A percentile compares a stretch with the other conserved stretches of the same genome.
Evolutionary conservation across 2,888 invertebrate genomes (phyloP).

Genomic region (Nomada goodeniana): DNA sequence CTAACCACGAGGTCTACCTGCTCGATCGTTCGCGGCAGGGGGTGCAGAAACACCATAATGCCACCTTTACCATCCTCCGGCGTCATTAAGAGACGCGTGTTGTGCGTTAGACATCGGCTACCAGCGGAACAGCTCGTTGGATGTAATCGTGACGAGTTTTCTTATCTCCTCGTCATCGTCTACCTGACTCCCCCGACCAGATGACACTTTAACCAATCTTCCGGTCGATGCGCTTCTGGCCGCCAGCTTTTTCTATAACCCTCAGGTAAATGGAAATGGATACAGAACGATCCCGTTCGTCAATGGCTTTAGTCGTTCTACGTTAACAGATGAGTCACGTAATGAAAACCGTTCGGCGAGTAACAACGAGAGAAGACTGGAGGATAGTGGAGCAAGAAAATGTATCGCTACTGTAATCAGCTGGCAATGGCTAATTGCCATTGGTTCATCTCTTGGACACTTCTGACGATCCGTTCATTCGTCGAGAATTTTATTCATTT

Average conservation of each 20-base stretch:
- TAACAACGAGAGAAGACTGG: slow-evolving; percentile 49
- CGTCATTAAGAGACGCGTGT: slow-evolving; percentile 69
- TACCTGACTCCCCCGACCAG: slow-evolving; percentile 63
- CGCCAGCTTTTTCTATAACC: slow-evolving; percentile 10
- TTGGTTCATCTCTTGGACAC: slow-evolving; percentile 67
- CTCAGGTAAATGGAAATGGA: slow-evolving; percentile 26
- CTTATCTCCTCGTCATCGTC: slow-evolving; percentile 64
- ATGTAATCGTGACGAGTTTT: slow-evolving; percentile 60
- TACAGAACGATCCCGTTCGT: slow-evolving; percentile 30
- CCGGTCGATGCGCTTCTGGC: slow-evolving; percentile 12
- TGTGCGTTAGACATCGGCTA: slow-evolving; percentile 65
- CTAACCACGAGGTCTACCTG: slow-evolving; percentile 63
- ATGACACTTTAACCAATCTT: slow-evolving; percentile 60
- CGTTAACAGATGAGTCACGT: slow-evolving; percentile 72
- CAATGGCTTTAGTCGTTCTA: slow-evolving; percentile 42
- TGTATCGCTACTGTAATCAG: slow-evolving; percentile 29
- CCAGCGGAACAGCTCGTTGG: slow-evolving; percentile 48
- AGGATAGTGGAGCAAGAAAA: slow-evolving; percentile 20
- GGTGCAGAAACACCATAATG: slow-evolving; percentile 66
- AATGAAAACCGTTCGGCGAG: slow-evolving; percentile 66
- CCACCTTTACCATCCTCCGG: slow-evolving; percentile 64
- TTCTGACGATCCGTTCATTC: slow-evolving; percentile 8
- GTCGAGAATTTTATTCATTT: too few species aligned
- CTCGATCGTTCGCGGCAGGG: slow-evolving; percentile 66
- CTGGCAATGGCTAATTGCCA: slow-evolving; percentile 58